Evolutionary conservation across 2,113 vertebrate genomes (phyloP), one percentile per base, ranked within the genome.

Genomic region (Silurus asotus): DNA sequence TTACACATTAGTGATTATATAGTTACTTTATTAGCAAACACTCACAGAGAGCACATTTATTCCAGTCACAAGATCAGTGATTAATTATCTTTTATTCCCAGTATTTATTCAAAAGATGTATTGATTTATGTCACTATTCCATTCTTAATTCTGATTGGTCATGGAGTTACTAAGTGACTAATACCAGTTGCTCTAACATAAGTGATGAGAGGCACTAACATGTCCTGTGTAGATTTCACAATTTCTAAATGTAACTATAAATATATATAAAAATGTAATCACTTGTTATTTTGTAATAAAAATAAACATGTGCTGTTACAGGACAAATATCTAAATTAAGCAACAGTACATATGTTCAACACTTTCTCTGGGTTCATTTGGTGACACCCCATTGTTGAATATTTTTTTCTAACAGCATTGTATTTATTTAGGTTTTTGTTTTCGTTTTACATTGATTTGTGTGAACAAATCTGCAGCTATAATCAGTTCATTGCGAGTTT

Each of bases 41-140:
- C 77, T 77, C 20, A 10, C 53, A n/a, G 8, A 15, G 45, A 61
- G 51, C 28, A 23, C 48, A 79, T 23, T 69, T 74, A 88, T 17
- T 62, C 20, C 75, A 72, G 25, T 56, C 49, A 76, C 15, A 81
- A 28, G 61, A 84, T 62, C 45, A 75, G 62, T 23, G 6, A 84
- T 51, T 84, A 8, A 20, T 59, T 9, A 79, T 0, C 2, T 59
- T 79, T 45, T 25, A 59, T 9, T 4, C 4, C 14, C 69, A 62
- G 55, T 81, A 53, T n/a, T 74, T 72, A 48, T 72, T 20, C 48
- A 0, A 72, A 20, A 37, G 37, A 37, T 37, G 37, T 2, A 37
- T 37, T 37, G 4, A 45, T 9, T 75, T 23, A 72, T 20, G 20
- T 37, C 28, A 48, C 15, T 19, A 7, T 72, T 6, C 10, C 3